Evolutionary conservation across 2,113 vertebrate genomes (phyloP), one percentile per base, ranked within the genome.

Genomic region (Leptosomus discolor): DNA sequence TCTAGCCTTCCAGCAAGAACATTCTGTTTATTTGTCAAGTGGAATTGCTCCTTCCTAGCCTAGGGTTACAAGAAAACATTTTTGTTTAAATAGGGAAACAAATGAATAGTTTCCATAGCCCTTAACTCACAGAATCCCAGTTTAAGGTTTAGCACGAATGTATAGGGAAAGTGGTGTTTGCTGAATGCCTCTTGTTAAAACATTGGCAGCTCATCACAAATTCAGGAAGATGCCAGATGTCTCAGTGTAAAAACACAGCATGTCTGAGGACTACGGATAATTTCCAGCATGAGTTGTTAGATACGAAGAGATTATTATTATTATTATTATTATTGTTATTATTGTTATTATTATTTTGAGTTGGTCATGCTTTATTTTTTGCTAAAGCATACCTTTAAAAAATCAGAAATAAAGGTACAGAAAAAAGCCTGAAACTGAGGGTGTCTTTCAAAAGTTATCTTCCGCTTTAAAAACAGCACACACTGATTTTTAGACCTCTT

Each of bases 211-310:
- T 85, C 54, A 64, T 88, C 45, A 63, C 61, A 78, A 79, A 90
- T 79, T 86, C 86, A 92, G 91, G 68, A 87, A 96, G 95, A 94
- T 95, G 85, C 89, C 71, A 90, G 75, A 94, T 96, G 85, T 83
- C 80, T 64, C 85, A 51, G 36, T 91, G 27, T 81, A 76, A 91
- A 96, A 94, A 51, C 10, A 41, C 32, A 56, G 23, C 74, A 64
- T 89, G 75, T 89, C 48, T 74, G 87, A 90, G 93, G 97, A 89
- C 39, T 84, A 39, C 64, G 89, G 90, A 95, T 57, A 58, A 93
- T 94, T 95, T 97, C 88, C 91, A 96, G n/a, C 45, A 57, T 76
- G 41, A 93, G 39, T 45, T 95, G 36, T 54, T 78, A 90, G 69
- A 85, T 68, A 77, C 53, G 48, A 63, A 85, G 64, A 78, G 23